Evolutionary conservation across 1,140 invertebrate genomes (phyloP), one percentile per base, ranked within the genome.

Genomic region (Drosophila novamexicana): DNA sequence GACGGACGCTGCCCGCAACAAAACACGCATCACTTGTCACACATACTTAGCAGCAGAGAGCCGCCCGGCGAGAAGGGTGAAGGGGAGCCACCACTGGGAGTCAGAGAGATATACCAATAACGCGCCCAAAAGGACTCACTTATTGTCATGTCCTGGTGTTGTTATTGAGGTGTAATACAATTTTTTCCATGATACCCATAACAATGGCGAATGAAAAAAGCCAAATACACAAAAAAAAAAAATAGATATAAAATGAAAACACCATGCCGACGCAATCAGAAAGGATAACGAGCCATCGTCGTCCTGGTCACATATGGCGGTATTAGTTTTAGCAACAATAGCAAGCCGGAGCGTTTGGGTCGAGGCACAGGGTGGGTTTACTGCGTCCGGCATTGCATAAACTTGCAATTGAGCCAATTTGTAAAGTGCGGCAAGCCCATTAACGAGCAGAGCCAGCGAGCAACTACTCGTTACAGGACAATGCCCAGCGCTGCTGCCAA

Each of bases 131-230:
- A 74, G 65, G 49, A 70, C 39, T 53, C 81, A 70, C 81, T 70
- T 79, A 77, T 79, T 77, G 70, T 75, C 90, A 78, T 91, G 90
- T 91, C 83, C 86, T 91, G 85, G 78, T 90, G 77, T 91, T 91
- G 85, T 91, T 91, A 91, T 91, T 91, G 81, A 91, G 90, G 90
- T 91, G 90, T 91, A 91, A 91, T 91, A 91, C 90, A 91, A 91
- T 91, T 91, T 91, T 79, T 91, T 79, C 85, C 81, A 89, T 81
- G 81, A 90, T 89, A 85, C 81, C 81, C 85, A 72, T 77, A 84
- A 84, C 83, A 88, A 81, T 77, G 78, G 65, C 50, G 18, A 44
- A 56, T 61, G 44, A 34, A 59, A 65, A 54, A 52, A 67, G 10
- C 44, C 14, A 16, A 63, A 50, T 1, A 14, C 16, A 50, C 10